Conservation (phyloP, 2,797 vertebrate genomes). For the Malacoctenus gilli region DNA sequence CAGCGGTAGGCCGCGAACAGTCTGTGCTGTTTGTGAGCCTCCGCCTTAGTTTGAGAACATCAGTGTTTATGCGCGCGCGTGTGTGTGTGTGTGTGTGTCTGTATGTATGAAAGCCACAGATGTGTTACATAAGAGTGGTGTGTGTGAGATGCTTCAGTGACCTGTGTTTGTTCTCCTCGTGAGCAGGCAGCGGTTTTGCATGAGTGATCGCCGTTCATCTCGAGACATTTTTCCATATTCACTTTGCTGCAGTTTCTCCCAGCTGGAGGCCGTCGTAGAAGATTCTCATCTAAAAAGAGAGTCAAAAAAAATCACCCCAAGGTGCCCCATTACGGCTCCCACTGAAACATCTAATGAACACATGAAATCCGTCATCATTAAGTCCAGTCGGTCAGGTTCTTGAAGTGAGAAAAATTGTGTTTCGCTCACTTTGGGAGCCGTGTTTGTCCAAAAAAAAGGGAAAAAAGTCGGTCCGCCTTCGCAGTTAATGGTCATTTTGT, state of each 20-base stretch:
- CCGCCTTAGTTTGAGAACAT: slow-evolving; percentile 31
- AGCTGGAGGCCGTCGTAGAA: not conserved
- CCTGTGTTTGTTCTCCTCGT: too few species aligned
- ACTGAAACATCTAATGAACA: slow-evolving; percentile 8
- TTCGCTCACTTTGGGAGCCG: not conserved
- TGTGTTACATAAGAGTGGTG: slow-evolving; percentile 7
- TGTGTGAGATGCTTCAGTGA: not conserved
- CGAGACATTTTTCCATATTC: not conserved
- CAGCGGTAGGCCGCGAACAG: slow-evolving; percentile 9
- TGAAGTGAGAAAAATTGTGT: not conserved
- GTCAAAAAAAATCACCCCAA: not conserved
- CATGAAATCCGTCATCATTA: slow-evolving; percentile 10
- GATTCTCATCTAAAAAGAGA: not conserved
- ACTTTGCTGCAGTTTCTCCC: not conserved
- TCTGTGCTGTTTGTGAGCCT: slow-evolving; percentile 32
- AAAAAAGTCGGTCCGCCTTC: not conserved
- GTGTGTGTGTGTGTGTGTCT: not conserved
- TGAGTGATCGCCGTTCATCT: not conserved
- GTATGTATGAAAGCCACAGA: slow-evolving; percentile 20
- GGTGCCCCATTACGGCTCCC: not conserved
- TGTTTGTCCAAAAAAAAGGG: slow-evolving; percentile 1
- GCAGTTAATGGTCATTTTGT: slow-evolving; percentile 16
- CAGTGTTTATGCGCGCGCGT: slow-evolving; percentile 7
- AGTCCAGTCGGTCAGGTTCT: not conserved
- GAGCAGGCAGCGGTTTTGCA: too few species aligned